Conservation (phyloP, 2,797 vertebrate species). For the Pangasius macronema region DNA sequence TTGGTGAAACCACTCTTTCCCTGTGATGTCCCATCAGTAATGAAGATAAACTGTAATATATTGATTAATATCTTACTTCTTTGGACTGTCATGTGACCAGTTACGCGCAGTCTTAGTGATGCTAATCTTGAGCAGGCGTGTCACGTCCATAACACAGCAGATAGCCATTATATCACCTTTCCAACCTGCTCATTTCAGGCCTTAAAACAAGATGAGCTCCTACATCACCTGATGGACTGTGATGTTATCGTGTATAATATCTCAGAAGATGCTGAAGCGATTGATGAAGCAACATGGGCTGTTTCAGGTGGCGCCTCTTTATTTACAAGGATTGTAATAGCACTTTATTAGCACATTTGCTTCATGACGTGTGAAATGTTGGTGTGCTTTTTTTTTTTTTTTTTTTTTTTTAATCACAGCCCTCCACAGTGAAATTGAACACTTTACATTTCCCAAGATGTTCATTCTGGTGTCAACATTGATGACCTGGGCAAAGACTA, state of each 20-base stretch:
- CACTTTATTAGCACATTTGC: not conserved
- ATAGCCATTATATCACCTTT: not conserved
- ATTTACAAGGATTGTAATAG: not conserved
- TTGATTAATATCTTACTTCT: too few relatives aligned
- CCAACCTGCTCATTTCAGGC: constrained; percentile 68
- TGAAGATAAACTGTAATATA: not conserved
- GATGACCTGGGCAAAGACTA: constrained; percentile 90
- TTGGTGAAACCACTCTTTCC: not conserved
- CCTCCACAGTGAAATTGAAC: constrained; percentile 73
- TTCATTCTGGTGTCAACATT: constrained; percentile 91
- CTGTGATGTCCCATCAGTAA: not conserved
- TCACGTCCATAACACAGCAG: not conserved
- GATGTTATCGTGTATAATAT: constrained; percentile 90
- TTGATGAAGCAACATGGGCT: constrained; percentile 88
- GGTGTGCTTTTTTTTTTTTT: not conserved
- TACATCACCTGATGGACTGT: constrained; percentile 79
- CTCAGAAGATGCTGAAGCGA: constrained; percentile 76
- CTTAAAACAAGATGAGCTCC: constrained; percentile 63
- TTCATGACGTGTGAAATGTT: not conserved
- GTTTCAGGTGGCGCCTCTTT: constrained; percentile 70
- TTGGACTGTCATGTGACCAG: not conserved
- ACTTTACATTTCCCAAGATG: constrained; percentile 79
- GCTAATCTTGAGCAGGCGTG: not conserved
- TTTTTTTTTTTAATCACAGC: constrained; percentile 66
- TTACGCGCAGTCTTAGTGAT: not conserved